Base-by-base conservation (phyloP, 2,888 invertebrate genomes). In the Philonicus albiceps region DNA sequence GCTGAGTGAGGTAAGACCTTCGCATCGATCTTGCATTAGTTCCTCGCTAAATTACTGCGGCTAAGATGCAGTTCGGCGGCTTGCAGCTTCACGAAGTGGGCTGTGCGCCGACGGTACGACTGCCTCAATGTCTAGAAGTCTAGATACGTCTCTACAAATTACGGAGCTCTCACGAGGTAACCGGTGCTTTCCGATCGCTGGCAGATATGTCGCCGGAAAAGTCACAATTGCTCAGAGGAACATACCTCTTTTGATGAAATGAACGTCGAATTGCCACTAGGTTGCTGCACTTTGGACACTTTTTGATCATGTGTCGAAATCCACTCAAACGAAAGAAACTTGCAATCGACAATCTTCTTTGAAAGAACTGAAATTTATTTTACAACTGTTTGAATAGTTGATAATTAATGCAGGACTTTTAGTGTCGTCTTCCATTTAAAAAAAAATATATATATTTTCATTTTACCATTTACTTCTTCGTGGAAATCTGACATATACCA, bases 101-200 rank as follows among this genome's bases (percentile, higher is more conserved):
- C 31, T 81, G 81, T 64, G 53, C 31, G 30, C 34, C 30, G 64
- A 34, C 43, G 22, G 81, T 37, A 37, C 53, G 31, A 83, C 64
- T 55, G 30, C 55, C 64, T 83, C 22, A 8, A 55, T 22, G 81
- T 83, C 81, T 55, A 83, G 81, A 37, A 34, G 81, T 83, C 81
- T 55, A 83, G 81, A 83, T 83, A 16, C 53, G 81, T 64, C 37
- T 81, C 27, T 55, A 64, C 30, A 64, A 83, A 83, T 83, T 83
- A 37, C 49, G 11, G 64, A 19, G 16, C 34, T 75, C 37, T 34
- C 37, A 37, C 75, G 31, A 37, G 34, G 34, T 34, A 22, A 75
- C 19, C 34, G 34, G 75, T 34, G 75, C 75, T 16, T 75, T 11
- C 2, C 11, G 64, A 64, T 64, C 64, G 27, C 27, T 64, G 22